A percentile compares a stretch with the other conserved stretches of the same genome.
Conservation (phyloP, 2,113 vertebrate species). For the Mesocricetus auratus region DNA sequence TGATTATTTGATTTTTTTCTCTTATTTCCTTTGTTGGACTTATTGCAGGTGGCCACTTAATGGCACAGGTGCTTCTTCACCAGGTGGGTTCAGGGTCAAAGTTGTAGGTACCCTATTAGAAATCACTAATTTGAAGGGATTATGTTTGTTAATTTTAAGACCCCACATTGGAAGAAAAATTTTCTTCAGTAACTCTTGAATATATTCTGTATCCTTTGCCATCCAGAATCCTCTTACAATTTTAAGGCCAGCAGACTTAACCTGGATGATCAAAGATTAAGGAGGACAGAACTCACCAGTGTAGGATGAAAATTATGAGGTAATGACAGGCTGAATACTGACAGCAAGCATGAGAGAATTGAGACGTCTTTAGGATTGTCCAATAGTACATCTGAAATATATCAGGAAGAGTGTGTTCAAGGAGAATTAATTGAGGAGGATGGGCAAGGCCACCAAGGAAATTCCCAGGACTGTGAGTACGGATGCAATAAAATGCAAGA, state of each 20-base stretch:
- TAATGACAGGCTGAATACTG: background rate
- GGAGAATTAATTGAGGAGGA: no score
- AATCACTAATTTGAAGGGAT: no score
- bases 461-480: background rate
- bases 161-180: no score
- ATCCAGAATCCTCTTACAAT: background rate
- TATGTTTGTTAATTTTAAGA: no score
- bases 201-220: background rate
- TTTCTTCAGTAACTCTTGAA: no score
- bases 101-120: no score
- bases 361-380: background rate
- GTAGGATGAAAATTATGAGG: background rate
- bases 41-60: no score
- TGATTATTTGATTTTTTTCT: no score
- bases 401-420: background rate
- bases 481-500: background rate
- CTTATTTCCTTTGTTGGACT: no score
- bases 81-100: no score
- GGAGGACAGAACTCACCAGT: background rate
- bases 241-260: background rate
- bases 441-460: no score
- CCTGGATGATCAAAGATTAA: background rate
- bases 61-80: no score
- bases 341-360: background rate
- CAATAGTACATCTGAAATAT: background rate